phyloP scores from a whole-genome alignment of 2,888 invertebrate species.

The Petrolisthes cinctipes region DNA sequence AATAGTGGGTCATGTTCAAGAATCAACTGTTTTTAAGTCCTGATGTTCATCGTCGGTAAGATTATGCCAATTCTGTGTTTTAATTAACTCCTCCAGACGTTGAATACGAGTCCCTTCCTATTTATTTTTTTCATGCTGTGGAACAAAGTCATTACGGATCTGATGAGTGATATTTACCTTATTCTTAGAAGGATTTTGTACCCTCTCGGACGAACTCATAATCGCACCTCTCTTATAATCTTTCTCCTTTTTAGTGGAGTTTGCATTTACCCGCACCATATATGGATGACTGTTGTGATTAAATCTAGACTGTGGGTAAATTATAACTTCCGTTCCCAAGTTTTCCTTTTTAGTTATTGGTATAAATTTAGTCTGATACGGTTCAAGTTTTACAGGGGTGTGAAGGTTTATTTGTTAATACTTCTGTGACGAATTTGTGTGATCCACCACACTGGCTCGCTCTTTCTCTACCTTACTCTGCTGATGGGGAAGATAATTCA shows the following conservation, averaged over 20 bases:
- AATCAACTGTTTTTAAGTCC: not conserved
- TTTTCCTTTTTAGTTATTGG: not conserved
- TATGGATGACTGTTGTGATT: not conserved
- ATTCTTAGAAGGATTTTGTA: not conserved
- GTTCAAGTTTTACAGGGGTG: not conserved
- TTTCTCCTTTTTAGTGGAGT: not conserved
- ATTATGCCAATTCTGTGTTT: no score
- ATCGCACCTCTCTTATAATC: not conserved
- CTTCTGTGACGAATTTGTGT: not conserved
- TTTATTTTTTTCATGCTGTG: no score
- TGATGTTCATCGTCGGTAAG: not conserved
- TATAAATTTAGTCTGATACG: not conserved
- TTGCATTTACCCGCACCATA: not conserved
- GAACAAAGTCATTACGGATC: not conserved
- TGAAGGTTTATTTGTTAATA: not conserved
- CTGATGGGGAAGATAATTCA: not conserved
- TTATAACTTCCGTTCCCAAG: not conserved
- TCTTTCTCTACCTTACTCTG: not conserved
- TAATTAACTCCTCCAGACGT: not conserved
- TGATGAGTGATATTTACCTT: not conserved
- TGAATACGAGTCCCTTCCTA: not conserved
- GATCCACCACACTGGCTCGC: not conserved
- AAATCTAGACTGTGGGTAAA: not conserved
- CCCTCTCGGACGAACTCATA: not conserved
- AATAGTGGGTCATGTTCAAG: not conserved